These are phyloP conservation scores for Oligia fasciuncula DNA, from an alignment of 2,888 invertebrate species.

Conservation along the genomic window DNA sequence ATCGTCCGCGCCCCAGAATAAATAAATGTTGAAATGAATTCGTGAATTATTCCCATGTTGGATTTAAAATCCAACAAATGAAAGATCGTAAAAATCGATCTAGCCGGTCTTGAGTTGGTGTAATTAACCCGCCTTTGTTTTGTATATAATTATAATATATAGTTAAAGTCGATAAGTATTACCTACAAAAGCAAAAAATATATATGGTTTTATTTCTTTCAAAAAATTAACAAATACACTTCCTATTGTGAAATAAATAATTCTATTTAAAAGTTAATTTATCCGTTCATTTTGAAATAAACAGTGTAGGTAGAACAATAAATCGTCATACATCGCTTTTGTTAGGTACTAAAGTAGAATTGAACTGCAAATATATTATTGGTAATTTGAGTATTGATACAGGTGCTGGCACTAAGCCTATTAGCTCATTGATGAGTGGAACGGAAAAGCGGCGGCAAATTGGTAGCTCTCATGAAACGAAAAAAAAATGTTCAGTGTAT, in stretches of 20 bases:
- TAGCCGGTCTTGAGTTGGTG: too few species aligned
- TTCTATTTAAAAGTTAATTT: not conserved
- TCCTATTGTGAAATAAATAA: not conserved
- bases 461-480: not conserved
- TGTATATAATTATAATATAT: too few species aligned
- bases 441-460: constrained; percentile 17
- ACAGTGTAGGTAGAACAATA: constrained; percentile 1
- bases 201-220: not conserved
- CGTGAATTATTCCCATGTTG: too few species aligned
- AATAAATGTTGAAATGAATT: too few species aligned
- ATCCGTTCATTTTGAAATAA: constrained; percentile 7
- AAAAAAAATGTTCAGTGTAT: not conserved
- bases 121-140: too few species aligned
- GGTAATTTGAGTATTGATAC: constrained; percentile 51
- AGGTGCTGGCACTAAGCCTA: constrained; percentile 27
- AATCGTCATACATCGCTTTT: constrained; percentile 6
- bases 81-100: too few species aligned
- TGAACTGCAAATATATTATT: constrained; percentile 11
- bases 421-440: constrained; percentile 6
- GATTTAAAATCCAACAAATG: too few species aligned
- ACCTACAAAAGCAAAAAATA: not conserved
- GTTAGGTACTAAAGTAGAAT: constrained; percentile 2
- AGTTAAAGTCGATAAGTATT: not conserved
- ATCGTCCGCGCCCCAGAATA: too few species aligned
- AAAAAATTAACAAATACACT: not conserved